Evolutionary conservation across 2,113 vertebrate genomes (phyloP).

Genomic region (Ochotona curzoniae): DNA sequence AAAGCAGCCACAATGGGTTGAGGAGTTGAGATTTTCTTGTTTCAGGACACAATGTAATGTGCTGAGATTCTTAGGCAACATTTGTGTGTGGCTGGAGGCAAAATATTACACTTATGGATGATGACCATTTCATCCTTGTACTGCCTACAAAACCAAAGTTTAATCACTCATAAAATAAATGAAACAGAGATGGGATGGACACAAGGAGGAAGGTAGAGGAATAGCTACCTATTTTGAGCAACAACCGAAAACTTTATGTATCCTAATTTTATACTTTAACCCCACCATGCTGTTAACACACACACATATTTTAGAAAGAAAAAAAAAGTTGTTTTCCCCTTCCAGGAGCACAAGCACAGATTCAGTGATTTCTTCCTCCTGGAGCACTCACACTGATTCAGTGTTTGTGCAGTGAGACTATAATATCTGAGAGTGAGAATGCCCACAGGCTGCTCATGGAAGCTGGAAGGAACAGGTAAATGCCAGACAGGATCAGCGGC

Average conservation of each 20-base stretch:
- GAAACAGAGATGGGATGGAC: no score
- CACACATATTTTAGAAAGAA: background rate
- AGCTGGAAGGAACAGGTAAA: conserved; percentile 57
- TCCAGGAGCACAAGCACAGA: conserved; percentile 21
- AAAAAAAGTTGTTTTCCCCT: conserved; percentile 7
- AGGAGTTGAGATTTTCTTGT: background rate
- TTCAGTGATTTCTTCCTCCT: conserved; percentile 25
- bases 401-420: conserved; percentile 54
- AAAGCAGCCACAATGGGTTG: background rate
- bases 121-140: background rate
- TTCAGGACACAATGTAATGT: background rate
- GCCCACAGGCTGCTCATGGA: conserved; percentile 61
- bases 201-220: background rate
- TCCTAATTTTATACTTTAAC: background rate
- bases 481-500: conserved; percentile 70
- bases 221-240: background rate
- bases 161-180: background rate
- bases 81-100: background rate
- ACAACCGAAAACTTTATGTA: background rate
- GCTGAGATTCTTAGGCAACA: background rate
- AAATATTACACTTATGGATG: background rate
- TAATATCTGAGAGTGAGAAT: conserved; percentile 42
- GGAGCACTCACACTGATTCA: conserved; percentile 36
- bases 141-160: background rate
- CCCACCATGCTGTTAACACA: background rate